Base-by-base conservation (phyloP, 2,797 vertebrate genomes). In the Limnodromus scolopaceus region DNA sequence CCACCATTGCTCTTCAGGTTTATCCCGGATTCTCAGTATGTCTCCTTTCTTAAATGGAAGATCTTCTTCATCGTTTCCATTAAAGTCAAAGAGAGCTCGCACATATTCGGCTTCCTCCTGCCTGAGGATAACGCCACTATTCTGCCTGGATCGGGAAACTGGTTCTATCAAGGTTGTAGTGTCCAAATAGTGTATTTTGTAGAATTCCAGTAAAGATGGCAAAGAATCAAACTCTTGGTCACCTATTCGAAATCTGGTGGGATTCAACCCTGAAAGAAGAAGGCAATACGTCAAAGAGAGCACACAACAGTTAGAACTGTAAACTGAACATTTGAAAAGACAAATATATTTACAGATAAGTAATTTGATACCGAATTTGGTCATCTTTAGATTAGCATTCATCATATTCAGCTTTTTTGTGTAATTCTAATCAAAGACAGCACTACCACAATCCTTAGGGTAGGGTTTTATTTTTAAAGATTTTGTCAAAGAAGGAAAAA, bases 1-100 rank as follows among this genome's bases (percentile, higher is more conserved):
- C 99, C 99, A 99, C 99, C 99, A 99, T 97, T 99, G 99, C 98
- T 99, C 99, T 98, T 99, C 99, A 22, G 99, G 99, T 91, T 99
- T 99, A 98, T 99, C 99, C 55, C 99, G 97, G 95, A 99, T 99
- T 87, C 98, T 98, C 82, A 99, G 98, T 81, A 99, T 97, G 92
- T 99, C 99, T 57, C 99, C 99, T 98, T 99, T 99, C 97, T 99
- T 99, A 98, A 99, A 99, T 5, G 99, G 99, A 93, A 99, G 99
- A 94, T 99, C 99, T 98, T 99, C 99, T 19, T 99, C 99, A 18
- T 99, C 99, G 24, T 99, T 99, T 84, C 99, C 99, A 43, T 99
- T 99, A 98, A 99, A 99, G 98, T 99, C 99, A 93, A 99, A 99
- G 89, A 99, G 99, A 38, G 99, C 99, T 61, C 99, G 98, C 76